Base-by-base conservation (phyloP, 2,797 vertebrate species). In the Tympanoctomys barrerae region DNA sequence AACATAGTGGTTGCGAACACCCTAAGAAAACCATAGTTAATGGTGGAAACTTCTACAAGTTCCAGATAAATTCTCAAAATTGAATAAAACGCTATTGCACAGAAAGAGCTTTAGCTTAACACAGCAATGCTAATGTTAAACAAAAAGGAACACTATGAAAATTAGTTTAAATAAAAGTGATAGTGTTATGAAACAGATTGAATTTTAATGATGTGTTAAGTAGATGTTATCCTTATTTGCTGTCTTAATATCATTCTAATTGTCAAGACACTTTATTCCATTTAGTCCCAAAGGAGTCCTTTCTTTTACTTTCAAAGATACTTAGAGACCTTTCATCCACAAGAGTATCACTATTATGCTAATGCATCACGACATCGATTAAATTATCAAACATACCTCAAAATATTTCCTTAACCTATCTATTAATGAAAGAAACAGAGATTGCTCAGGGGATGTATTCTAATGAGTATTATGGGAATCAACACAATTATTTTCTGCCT, bases 151-250 rank as follows among this genome's bases (percentile, higher is more conserved):
- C 4, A 49, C 26, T 84, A 61, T 70, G 54, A 85, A 94, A 91
- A 73, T 79, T 66, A 59, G 8, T n/a, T 89, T 80, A 85, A 85
- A 22, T 75, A 61, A 90, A 90, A 80, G 39, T 36, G 39, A 8
- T 24, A 46, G 26, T 14, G 19, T 71, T 82, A 77, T 61, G 52
- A 82, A 92, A 73, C 46, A 68, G 49, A 13, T 5, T 89, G 80
- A 80, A 94, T 86, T 86, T 81, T 52, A 86, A 54, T 24, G 68
- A 54, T 75, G 4, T 68, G 28, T 85, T 75, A 86, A 81, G 54
- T 71, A 54, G 78, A 89, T 57, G 14, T 91, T 42, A 71, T 33
- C 39, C 18, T 24, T 82, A 42, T 71, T 89, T 91, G 54, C 61
- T 81, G 22, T 10, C 54, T 89, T 89, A 46, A 75, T 54, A 22